Evolutionary conservation across 2,888 invertebrate species (phyloP).

Genomic region (Muschampia plurimacula): DNA sequence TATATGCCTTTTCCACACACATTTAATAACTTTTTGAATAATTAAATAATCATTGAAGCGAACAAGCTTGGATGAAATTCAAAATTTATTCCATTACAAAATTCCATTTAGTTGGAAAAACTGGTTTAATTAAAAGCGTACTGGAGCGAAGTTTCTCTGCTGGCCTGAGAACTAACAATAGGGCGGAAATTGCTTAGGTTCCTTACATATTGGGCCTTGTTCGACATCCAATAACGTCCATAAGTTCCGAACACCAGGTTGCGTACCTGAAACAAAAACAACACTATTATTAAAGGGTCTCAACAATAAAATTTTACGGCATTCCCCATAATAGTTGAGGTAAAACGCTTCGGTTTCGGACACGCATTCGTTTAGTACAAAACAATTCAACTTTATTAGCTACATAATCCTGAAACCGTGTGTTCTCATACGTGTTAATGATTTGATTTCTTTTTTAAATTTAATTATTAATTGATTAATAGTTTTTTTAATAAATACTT

Average conservation of each 20-base stretch:
- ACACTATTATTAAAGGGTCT: constrained; percentile 27
- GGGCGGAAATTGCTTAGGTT: constrained; percentile 33
- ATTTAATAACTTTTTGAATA: constrained; percentile 29
- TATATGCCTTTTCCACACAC: background rate
- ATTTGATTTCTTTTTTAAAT: too few relatives aligned
- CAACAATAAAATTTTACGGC: constrained; percentile 31
- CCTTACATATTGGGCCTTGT: constrained; percentile 35
- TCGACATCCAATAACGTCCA: constrained; percentile 37
- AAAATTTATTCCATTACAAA: constrained; percentile 38
- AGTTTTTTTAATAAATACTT: too few relatives aligned
- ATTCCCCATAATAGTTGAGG: constrained; percentile 15
- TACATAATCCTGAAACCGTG: background rate
- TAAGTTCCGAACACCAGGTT: constrained; percentile 29
- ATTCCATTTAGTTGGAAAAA: constrained; percentile 37
- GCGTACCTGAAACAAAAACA: constrained; percentile 42
- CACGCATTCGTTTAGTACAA: background rate
- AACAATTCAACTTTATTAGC: constrained; percentile 2
- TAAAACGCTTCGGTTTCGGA: constrained; percentile 1
- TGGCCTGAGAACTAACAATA: constrained; percentile 34
- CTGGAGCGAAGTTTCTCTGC: constrained; percentile 33
- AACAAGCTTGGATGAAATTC: constrained; percentile 30
- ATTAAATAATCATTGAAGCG: constrained; percentile 17
- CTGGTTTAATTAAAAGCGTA: constrained; percentile 38
- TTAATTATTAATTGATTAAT: too few relatives aligned
- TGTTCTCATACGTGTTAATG: background rate